Conservation (phyloP, 2,797 vertebrate genomes). For the Uromys caudimaculatus region DNA sequence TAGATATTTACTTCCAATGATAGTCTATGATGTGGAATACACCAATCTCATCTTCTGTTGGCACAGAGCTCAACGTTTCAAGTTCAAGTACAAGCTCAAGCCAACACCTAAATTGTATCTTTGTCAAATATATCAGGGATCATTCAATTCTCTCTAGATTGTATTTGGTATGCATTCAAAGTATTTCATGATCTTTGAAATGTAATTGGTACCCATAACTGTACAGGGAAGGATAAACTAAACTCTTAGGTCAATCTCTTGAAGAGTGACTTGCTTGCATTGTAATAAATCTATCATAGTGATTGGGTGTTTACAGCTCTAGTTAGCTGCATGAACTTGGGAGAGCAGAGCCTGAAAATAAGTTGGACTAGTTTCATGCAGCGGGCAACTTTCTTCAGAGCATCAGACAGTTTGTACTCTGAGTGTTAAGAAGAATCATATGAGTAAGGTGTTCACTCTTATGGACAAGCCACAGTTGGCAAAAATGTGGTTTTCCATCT, state of each 20-base stretch:
- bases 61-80: constrained; percentile 31
- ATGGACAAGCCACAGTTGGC: background rate
- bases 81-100: background rate
- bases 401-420: background rate
- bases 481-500: background rate
- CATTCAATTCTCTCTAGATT: constrained; percentile 33
- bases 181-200: constrained; percentile 46
- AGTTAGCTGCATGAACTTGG: background rate
- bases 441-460: no score
- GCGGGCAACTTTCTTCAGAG: background rate
- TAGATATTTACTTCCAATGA: background rate
- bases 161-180: constrained; percentile 26
- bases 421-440: no score
- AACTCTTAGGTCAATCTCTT: background rate
- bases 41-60: background rate
- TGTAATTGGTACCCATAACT: background rate
- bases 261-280: background rate
- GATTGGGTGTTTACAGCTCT: background rate
- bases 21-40: background rate
- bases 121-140: constrained; percentile 34
- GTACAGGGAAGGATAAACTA: background rate
- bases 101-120: background rate
- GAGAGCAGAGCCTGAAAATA: background rate
- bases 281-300: background rate
- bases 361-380: background rate